Percentiles rank a stretch among this genome's conserved stretches.
Evolutionary conservation across 1,140 invertebrate species (phyloP).

Genomic region (Panagrolaimus sp.): DNA sequence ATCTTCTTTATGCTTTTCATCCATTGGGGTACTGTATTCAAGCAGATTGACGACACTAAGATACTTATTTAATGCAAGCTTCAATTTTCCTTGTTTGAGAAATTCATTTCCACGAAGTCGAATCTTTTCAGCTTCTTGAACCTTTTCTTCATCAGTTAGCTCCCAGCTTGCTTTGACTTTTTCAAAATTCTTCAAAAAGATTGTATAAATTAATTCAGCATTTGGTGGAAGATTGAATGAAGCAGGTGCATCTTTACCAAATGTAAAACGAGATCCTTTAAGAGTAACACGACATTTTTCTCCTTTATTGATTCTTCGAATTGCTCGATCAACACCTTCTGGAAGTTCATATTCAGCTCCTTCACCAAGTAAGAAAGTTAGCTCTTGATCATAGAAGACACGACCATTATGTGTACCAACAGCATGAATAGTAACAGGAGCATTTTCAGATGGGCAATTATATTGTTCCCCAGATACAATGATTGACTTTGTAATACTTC

Average conservation of each 20-base stretch:
- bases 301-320: constrained; percentile 74
- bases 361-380: constrained; percentile 80
- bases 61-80: constrained; percentile 80
- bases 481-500: constrained; percentile 71
- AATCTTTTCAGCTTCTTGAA: constrained; percentile 69
- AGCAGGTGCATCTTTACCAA: constrained; percentile 69
- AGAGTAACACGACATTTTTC: constrained; percentile 75
- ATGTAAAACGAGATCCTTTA: constrained; percentile 72
- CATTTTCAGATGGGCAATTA: constrained; percentile 71
- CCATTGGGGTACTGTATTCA: constrained; percentile 61
- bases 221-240: constrained; percentile 73
- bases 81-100: constrained; percentile 74
- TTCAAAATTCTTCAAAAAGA: constrained; percentile 69
- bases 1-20: constrained; percentile 25
- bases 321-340: constrained; percentile 75
- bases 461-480: constrained; percentile 68
- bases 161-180: constrained; percentile 75
- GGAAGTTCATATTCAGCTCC: constrained; percentile 71
- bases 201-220: constrained; percentile 69
- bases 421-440: constrained; percentile 70
- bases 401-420: constrained; percentile 68
- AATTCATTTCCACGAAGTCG: constrained; percentile 78
- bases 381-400: constrained; percentile 71
- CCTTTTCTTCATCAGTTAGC: constrained; percentile 70
- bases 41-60: constrained; percentile 68